Base-by-base conservation (phyloP, 2,888 invertebrate genomes). In the Tetranychus truncatus region DNA sequence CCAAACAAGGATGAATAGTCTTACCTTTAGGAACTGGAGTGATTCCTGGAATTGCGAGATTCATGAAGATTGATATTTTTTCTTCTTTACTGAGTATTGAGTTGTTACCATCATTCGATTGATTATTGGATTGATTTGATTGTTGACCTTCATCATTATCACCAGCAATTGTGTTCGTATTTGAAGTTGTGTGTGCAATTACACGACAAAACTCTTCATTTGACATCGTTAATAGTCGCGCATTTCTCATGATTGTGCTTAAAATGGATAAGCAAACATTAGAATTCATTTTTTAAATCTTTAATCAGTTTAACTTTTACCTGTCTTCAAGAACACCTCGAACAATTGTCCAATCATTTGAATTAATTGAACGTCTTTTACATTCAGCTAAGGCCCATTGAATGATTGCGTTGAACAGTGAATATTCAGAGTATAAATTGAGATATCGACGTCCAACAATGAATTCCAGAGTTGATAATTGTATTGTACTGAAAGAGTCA, bases 401-500 rank as follows among this genome's bases (percentile, higher is more conserved):
- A 66, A 79, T 76, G 20, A 79, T 77, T 1, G 80, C 78, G 15
- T 77, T 78, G 66, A 79, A 79, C 20, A 80, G 76, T 1, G 79
- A 78, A 74, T 78, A 79, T 71, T 80, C 80, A 1, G 79, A 79
- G 72, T 80, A 79, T 20, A 80, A 74, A 77, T 79, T 80, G 66
- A 80, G 74, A 75, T 80, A 79, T 11, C 77, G 78, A 18, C 80
- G 76, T 18, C 76, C 55, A 24, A 78, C 79, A 44, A 80, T 79
- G 24, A 78, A 79, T 55, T 80, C 80, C 55, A 80, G 73, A 6
- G 79, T 80, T 6, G 77, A 74, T 24, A 78, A 34, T 74, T 78
- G 77, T 21, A 77, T 76, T 44, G 75, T 69, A 74, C 77, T 77
- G 21, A 45, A 20, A 11, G 2, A 4, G 21, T 20, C 18, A 6